Evolutionary conservation across 2,888 invertebrate species (phyloP), one percentile per base, ranked within the genome.

Genomic region (Linyphia triangularis): DNA sequence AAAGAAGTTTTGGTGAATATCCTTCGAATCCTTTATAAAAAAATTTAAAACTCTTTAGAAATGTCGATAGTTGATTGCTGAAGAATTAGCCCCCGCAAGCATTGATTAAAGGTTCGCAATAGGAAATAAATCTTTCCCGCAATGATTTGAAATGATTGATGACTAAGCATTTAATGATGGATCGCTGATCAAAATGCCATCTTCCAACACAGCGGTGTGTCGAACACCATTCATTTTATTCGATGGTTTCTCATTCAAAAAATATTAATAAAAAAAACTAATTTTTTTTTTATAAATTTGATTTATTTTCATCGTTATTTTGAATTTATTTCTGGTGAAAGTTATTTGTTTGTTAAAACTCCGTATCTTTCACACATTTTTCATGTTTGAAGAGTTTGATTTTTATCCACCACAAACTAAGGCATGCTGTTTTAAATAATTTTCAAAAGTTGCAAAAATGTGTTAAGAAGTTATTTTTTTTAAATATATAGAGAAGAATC

Each of bases 161-260:
- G 37, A n/a, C 26, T 22, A 26, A 26, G 19, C 9, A n/a, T 72
- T 72, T 72, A 72, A 72, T 72, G 72, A 72, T 72, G 26, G 51
- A 72, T 72, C 26, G 22, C 51, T 26, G 51, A 63, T 28, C 10
- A n/a, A 63, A 63, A 26, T 26, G 51, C 51, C 5, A 16, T 51
- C 51, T n/a, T 16, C n/a, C 13, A 9, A 51, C 51, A 51, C 51
- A 51, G 51, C 51, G 51, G 51, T 51, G 51, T 51, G 51, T 51
- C 51, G 51, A 51, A 16, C 4, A n/a, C n/a, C 51, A 16, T 51
- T n/a, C 16, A 51, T 51, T 51, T 51, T 51, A 51, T 51, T 51
- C 51, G 51, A 51, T 51, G 51, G 51, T 51, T 51, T 51, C n/a
- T 51, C 16, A 51, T 51, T 51, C 7, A 51, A 51, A 51, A 51